Base-by-base conservation (phyloP, 2,888 invertebrate species). In the Ochropleura plecta region DNA sequence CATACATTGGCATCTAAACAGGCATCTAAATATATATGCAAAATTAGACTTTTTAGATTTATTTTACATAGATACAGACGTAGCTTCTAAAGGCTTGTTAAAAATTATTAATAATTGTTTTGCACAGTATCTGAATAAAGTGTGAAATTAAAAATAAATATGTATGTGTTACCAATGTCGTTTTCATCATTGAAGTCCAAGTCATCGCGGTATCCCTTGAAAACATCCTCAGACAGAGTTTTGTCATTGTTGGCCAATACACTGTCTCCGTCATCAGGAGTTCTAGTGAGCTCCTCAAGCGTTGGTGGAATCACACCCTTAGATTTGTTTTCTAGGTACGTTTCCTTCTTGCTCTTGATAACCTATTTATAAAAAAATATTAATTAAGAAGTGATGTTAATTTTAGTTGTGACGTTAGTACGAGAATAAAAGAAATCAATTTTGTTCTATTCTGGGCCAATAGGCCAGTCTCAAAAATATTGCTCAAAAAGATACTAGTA, bases 161-260 rank as follows among this genome's bases (percentile, higher is more conserved):
- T 40, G 53, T 44, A 3, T 12, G 59, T 48, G 12, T 65, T 86
- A 97, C 97, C 98, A 68, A 98, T 97, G 92, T 98, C 98, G 88
- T 98, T 98, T 91, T 98, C 98, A 89, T 98, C 98, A 79, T 98
- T 98, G 72, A 97, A 98, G 89, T 98, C 98, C 83, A 98, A 95
- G 94, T 98, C 98, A 89, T 98, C 98, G 80, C 98, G 97, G 48
- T 98, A 96, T 46, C 97, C 98, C 89, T 97, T 97, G 66, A 96
- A 96, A 0, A 97, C 97, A 9, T 96, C 96, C 67, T 97, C 97
- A n/a, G 96, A 92, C n/a, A 94, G 87, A 18, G 95, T 93, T 79
- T 92, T 92, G 6, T 80, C 84, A 88, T 88, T 86, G 87, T 92
- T 94, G 6, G 90, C 92, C 7, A 95, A 90, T 5, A 88, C 92